Evolutionary conservation across 2,113 vertebrate species (phyloP), one percentile per base, ranked within the genome.

Genomic region (Bungarus multicinctus): DNA sequence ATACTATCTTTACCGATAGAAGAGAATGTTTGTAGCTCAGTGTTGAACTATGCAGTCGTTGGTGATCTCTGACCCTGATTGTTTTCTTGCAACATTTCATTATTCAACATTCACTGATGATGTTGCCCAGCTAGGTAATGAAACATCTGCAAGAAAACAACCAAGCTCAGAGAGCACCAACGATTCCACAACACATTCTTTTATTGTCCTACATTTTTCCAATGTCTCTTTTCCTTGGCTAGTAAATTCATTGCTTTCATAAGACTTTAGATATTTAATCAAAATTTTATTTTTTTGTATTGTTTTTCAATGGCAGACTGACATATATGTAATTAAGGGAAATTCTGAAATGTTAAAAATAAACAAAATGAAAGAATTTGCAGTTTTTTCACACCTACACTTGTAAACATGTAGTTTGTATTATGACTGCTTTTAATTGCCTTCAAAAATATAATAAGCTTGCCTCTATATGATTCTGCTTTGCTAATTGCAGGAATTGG

Each of bases 381-480:
- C 34, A 81, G 16, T 39, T 81, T 39, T 81, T 81, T 39, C 34
- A 81, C n/a, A 81, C 34, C 6, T 81, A 81, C 14, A 18, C 34
- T 39, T 20, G 18, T 81, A 2, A n/a, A 81, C 69, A 39, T 81
- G 34, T 20, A 39, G 16, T 81, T 81, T 39, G 69, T 81, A 81
- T 39, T 81, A 81, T 58, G 34, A 58, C 53, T 58, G 54, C 25
- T 58, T 89, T 58, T 43, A 53, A 54, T 58, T 81, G 54, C 43
- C 34, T 43, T 89, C 45, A 43, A 39, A 89, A 55, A 39, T 55
- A 43, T 88, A 92, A 74, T 9, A 22, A 54, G 34, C 14, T 34
- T 27, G 58, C 4, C 27, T 86, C 1, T 0, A 47, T 34, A 2
- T 0, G 0, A 89, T 47, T 93, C 92, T 0, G 0, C 87, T 1